A percentile compares a stretch with the other conserved stretches of the same genome.
These are phyloP conservation scores for Probosciger aterrimus DNA, from an alignment of 2,113 vertebrate genomes.

Conservation along the genomic window DNA sequence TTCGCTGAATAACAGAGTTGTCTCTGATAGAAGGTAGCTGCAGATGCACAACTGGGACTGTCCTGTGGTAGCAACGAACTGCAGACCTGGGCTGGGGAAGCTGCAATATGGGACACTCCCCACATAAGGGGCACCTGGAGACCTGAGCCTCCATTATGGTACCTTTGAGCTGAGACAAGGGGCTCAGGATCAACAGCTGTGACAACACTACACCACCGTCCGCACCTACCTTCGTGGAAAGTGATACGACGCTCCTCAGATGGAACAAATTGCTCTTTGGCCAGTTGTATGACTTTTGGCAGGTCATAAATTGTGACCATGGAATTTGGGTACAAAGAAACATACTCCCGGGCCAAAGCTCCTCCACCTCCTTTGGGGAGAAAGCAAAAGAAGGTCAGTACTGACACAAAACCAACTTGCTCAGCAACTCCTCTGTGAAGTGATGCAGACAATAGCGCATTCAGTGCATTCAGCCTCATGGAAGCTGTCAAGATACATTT, in stretches of 20 bases:
- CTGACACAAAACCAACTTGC: neutral
- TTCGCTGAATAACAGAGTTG: neutral
- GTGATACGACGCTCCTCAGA: conserved; percentile 58
- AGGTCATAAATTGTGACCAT: conserved; percentile 84
- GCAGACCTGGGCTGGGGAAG: fast-evolving
- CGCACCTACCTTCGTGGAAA: conserved; percentile 77
- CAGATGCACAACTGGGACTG: neutral
- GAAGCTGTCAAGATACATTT: neutral
- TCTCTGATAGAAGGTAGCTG: neutral
- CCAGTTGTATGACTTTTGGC: conserved; percentile 75
- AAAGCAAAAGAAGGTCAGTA: neutral
- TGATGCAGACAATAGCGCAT: fast-evolving
- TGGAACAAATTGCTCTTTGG: conserved; percentile 73
- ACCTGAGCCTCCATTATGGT: neutral
- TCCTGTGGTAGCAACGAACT: neutral
- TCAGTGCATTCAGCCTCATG: neutral
- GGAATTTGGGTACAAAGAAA: conserved; percentile 79
- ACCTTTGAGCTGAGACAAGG: neutral
- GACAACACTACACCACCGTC: fast-evolving
- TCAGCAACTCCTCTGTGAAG: neutral
- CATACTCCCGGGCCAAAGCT: conserved; percentile 80
- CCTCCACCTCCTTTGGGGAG: conserved; percentile 81
- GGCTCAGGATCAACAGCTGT: neutral
- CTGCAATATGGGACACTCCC: neutral
- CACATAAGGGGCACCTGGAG: neutral